Percentiles rank a stretch among this genome's conserved stretches.
These are phyloP conservation scores for Spinus pinus DNA, from an alignment of 2,797 vertebrate genomes.

Conservation along the genomic window DNA sequence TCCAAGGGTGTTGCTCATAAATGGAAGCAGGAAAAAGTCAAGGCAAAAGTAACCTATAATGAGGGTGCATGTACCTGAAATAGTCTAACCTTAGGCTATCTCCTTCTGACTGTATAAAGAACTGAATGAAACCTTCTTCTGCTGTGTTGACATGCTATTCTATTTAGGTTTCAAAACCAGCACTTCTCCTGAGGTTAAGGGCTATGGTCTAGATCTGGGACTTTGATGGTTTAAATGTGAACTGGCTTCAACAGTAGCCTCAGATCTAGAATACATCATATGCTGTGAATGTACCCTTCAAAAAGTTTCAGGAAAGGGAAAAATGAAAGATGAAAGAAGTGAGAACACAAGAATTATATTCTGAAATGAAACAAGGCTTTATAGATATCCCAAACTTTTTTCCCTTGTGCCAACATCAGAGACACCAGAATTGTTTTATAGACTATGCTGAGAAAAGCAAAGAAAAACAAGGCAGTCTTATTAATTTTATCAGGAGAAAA, in stretches of 20 bases:
- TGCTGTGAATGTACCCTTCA: not conserved
- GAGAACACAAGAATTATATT: not conserved
- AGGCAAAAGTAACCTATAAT: not conserved
- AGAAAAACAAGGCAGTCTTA: not conserved
- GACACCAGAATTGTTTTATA: not conserved
- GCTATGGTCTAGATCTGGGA: not conserved
- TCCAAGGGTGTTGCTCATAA: not conserved
- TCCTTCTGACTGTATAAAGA: not conserved
- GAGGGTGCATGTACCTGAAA: conserved; percentile 5
- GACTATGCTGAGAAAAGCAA: not conserved
- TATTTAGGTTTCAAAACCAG: not conserved
- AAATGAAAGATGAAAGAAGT: not conserved
- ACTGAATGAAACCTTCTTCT: not conserved
- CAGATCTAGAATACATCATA: not conserved
- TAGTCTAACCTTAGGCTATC: not conserved
- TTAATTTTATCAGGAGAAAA: not conserved
- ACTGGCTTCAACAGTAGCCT: not conserved
- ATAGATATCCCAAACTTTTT: not conserved
- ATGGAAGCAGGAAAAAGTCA: not conserved
- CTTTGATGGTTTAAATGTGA: not conserved
- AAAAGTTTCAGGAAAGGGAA: not conserved
- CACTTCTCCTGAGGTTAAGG: not conserved
- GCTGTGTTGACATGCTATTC: not conserved
- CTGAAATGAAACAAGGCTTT: not conserved
- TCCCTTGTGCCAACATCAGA: not conserved